Conservation (phyloP, 1,140 invertebrate genomes). For the Alviniconcha marisindica region DNA sequence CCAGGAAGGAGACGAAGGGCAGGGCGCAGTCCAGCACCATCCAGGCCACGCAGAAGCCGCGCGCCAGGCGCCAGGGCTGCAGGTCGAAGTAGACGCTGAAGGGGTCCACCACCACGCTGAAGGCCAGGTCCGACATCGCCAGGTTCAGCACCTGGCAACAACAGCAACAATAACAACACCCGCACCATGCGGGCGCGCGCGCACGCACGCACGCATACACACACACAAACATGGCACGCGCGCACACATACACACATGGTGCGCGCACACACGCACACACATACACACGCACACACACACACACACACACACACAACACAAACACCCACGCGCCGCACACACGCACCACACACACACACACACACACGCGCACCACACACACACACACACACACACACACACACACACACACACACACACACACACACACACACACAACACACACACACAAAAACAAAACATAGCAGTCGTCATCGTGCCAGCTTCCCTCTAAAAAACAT, state of each 20-base stretch:
- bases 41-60: constrained; percentile 49
- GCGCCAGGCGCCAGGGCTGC: constrained; percentile 45
- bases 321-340: too few relatives aligned
- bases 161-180: not conserved
- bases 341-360: too few relatives aligned
- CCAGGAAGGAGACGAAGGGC: constrained; percentile 46
- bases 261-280: too few relatives aligned
- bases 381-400: not conserved
- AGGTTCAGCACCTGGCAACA: constrained; percentile 42
- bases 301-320: too few relatives aligned
- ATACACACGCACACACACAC: too few relatives aligned
- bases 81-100: constrained; percentile 51
- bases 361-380: too few relatives aligned
- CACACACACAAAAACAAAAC: constrained; percentile 38
- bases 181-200: too few relatives aligned
- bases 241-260: too few relatives aligned
- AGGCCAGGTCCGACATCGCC: constrained; percentile 45
- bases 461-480: too few relatives aligned
- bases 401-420: too few relatives aligned
- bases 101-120: constrained; percentile 47
- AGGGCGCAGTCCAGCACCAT: constrained; percentile 49
- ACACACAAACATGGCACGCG: too few relatives aligned
- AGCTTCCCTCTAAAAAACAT: too few relatives aligned
- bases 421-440: constrained; percentile 21
- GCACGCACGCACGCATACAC: not conserved